Conservation (phyloP, 2,888 invertebrate genomes). For the Prosopocoilus inquinatus region DNA sequence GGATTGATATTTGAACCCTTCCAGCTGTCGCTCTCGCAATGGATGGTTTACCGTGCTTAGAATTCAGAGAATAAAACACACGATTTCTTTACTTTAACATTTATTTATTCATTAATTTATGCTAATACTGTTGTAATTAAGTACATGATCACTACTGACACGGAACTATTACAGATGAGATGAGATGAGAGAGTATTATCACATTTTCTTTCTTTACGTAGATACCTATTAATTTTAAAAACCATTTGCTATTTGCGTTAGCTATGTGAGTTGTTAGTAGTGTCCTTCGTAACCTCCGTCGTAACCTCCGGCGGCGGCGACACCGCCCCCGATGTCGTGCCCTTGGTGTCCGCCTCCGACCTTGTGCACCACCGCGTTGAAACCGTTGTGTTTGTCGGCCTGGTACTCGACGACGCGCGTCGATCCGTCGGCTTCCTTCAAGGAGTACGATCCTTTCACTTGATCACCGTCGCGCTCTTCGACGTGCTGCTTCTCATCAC, state of each 20-base stretch:
- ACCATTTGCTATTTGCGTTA: constrained; percentile 2
- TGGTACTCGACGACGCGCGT: constrained; percentile 61
- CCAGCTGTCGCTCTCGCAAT: no score
- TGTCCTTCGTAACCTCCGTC: constrained; percentile 27
- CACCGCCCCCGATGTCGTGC: constrained; percentile 12
- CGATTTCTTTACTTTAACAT: no score
- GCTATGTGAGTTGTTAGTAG: constrained; percentile 3
- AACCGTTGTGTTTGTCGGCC: constrained; percentile 60
- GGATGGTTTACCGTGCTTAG: no score
- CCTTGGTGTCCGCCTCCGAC: constrained; percentile 44
- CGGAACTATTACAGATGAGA: no score
- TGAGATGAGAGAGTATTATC: no score
- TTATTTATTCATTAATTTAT: no score
- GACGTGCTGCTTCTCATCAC: constrained; percentile 60
- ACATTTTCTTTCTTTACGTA: no score
- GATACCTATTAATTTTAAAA: no score
- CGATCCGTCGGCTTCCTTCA: constrained; percentile 59
- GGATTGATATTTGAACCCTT: no score
- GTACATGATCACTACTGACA: no score
- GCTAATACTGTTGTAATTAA: no score
- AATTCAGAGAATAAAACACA: no score
- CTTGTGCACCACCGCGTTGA: constrained; percentile 59
- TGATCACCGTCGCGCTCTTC: constrained; percentile 63
- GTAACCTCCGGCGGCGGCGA: constrained; percentile 20
- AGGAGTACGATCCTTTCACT: constrained; percentile 61